Evolutionary conservation across 92 coral and sea anemone genomes (phyloP).

Genomic region (Pocillopora grandis): DNA sequence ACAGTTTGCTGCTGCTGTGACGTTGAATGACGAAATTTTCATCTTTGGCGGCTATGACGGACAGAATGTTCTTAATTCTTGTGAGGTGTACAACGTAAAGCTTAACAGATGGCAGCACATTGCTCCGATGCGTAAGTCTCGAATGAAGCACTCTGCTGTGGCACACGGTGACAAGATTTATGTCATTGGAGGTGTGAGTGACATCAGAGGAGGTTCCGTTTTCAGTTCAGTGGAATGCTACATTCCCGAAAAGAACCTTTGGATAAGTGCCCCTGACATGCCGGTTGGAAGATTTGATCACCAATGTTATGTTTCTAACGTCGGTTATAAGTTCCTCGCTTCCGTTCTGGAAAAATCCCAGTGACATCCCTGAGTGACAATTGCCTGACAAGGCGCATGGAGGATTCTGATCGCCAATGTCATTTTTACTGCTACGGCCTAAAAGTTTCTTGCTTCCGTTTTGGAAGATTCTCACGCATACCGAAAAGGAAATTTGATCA

Average conservation of each 20-base stretch:
- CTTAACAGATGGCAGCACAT: slow-evolving; percentile 67
- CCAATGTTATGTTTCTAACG: slow-evolving; percentile 49
- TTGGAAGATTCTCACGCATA: no score
- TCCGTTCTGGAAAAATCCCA: slow-evolving; percentile 30
- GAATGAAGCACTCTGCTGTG: slow-evolving; percentile 75
- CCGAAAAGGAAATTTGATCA: no score
- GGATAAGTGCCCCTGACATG: slow-evolving; percentile 69
- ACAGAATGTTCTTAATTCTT: slow-evolving; percentile 54
- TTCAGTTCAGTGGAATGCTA: slow-evolving; percentile 72
- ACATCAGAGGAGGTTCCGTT: slow-evolving; percentile 43
- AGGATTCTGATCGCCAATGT: no score
- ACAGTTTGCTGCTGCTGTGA: slow-evolving; percentile 68
- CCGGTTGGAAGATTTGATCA: slow-evolving; percentile 62
- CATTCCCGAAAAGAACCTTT: slow-evolving; percentile 54
- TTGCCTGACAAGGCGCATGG: no score
- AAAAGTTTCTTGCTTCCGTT: no score
- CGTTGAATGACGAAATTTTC: slow-evolving; percentile 62
- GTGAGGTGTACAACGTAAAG: slow-evolving; percentile 76
- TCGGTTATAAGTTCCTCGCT: slow-evolving; percentile 62
- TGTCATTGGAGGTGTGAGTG: slow-evolving; percentile 80
- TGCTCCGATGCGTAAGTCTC: slow-evolving; percentile 69
- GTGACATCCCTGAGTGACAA: not conserved
- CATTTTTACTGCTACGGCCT: no score
- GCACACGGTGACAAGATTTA: slow-evolving; percentile 76
- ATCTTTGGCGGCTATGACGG: slow-evolving; percentile 91